These are phyloP conservation scores for Xanthorhoe designata DNA, from an alignment of 2,888 invertebrate species.

Conservation along the genomic window DNA sequence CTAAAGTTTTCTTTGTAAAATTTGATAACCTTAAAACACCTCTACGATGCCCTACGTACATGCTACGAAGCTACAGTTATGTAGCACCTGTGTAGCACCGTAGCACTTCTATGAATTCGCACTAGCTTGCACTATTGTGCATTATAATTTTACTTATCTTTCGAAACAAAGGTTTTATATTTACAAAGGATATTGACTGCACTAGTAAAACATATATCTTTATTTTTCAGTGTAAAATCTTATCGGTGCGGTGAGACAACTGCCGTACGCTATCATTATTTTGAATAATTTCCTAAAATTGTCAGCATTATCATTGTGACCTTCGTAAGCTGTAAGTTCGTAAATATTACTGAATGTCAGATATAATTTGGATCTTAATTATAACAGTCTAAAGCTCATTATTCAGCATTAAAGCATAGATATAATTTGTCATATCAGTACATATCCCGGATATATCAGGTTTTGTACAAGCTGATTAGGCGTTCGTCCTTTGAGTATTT, in stretches of 20 bases:
- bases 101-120: not conserved
- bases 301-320: too few species aligned
- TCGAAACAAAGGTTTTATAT: too few species aligned
- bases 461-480: constrained; percentile 17
- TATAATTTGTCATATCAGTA: constrained; percentile 1
- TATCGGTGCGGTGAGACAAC: too few species aligned
- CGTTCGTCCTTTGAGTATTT: not conserved
- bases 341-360: too few species aligned
- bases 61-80: not conserved
- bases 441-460: constrained; percentile 27
- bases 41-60: not conserved
- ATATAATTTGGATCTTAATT: not conserved
- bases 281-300: too few species aligned
- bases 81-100: constrained; percentile 7
- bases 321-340: too few species aligned
- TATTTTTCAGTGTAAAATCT: too few species aligned
- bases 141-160: too few species aligned
- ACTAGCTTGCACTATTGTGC: not conserved
- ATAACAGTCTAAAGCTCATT: constrained; percentile 5
- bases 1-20: too few species aligned
- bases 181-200: too few species aligned
- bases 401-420: constrained; percentile 4
- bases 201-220: too few species aligned
- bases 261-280: too few species aligned
- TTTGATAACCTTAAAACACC: not conserved